A percentile compares a stretch with the other conserved stretches of the same genome.
Evolutionary conservation across 2,113 vertebrate species (phyloP).

Genomic region (Accipiter cooperii): DNA sequence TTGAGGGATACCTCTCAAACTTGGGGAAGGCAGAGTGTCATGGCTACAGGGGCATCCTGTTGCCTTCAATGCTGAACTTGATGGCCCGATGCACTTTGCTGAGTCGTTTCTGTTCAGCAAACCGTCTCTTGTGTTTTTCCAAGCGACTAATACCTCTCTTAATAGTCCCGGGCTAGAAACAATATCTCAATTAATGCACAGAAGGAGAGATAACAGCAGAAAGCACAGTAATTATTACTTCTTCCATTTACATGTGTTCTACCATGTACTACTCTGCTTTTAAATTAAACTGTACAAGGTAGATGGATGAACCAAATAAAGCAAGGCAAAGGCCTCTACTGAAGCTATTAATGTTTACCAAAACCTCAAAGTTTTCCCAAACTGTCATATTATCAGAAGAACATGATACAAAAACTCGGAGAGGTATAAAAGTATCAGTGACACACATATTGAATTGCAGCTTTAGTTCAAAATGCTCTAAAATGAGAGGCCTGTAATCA

Average conservation of each 20-base stretch:
- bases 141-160: slow-evolving; percentile 86
- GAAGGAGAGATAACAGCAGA: slow-evolving; percentile 59
- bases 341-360: background rate
- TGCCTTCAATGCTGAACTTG: slow-evolving; percentile 97
- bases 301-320: background rate
- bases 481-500: background rate
- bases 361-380: background rate
- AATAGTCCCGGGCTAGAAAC: slow-evolving; percentile 80
- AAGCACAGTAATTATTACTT: slow-evolving; percentile 34
- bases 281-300: background rate
- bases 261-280: background rate
- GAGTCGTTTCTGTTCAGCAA: slow-evolving; percentile 87
- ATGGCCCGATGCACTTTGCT: slow-evolving; percentile 83
- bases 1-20: slow-evolving; percentile 70
- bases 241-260: background rate
- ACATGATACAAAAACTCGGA: background rate
- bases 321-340: background rate
- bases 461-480: background rate
- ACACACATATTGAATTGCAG: background rate
- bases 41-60: slow-evolving; percentile 90
- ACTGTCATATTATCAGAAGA: background rate
- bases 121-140: slow-evolving; percentile 96
- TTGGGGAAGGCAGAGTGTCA: slow-evolving; percentile 53
- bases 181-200: slow-evolving; percentile 69
- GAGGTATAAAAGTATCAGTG: background rate